Conservation (phyloP, 2,797 vertebrate genomes). For the Sparus aurata region DNA sequence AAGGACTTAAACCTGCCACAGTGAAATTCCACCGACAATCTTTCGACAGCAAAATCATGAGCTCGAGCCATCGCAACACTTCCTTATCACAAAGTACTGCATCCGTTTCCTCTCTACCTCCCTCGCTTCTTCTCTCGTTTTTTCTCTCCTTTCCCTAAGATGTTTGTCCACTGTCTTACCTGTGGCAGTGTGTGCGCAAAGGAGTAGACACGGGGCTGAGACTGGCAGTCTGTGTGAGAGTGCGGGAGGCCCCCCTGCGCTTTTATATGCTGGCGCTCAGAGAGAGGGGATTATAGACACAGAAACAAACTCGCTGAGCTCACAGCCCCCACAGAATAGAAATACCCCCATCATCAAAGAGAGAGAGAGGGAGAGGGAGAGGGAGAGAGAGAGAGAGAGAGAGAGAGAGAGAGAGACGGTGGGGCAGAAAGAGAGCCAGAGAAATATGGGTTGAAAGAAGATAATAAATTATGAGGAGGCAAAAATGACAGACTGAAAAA, state of each 20-base stretch:
- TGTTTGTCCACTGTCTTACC: constrained; percentile 83
- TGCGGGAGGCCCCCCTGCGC: constrained; percentile 51
- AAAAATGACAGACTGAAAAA: constrained; percentile 8
- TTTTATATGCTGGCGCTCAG: constrained; percentile 84
- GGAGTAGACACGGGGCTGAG: constrained; percentile 75
- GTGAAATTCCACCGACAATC: constrained; percentile 6
- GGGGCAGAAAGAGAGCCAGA: constrained; percentile 32
- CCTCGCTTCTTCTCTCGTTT: neutral
- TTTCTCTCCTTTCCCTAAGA: constrained; percentile 26
- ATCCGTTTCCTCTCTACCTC: constrained; percentile 18
- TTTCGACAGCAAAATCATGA: neutral
- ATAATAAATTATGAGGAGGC: constrained; percentile 40
- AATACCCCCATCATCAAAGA: constrained; percentile 88
- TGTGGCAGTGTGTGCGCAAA: constrained; percentile 80
- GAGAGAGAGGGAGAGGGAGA: constrained; percentile 42
- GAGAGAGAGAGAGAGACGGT: constrained; percentile 16
- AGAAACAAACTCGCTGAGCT: constrained; percentile 88
- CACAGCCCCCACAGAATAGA: constrained; percentile 86
- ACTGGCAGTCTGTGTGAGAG: constrained; percentile 75
- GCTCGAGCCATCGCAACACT: neutral
- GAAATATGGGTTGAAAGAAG: constrained; percentile 38
- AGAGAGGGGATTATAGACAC: constrained; percentile 81
- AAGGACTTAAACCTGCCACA: neutral
- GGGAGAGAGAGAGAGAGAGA: constrained; percentile 35
- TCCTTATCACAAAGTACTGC: neutral